phyloP scores from a whole-genome alignment of 2,888 invertebrate species.

The Trypoxylon attenuatum region DNA sequence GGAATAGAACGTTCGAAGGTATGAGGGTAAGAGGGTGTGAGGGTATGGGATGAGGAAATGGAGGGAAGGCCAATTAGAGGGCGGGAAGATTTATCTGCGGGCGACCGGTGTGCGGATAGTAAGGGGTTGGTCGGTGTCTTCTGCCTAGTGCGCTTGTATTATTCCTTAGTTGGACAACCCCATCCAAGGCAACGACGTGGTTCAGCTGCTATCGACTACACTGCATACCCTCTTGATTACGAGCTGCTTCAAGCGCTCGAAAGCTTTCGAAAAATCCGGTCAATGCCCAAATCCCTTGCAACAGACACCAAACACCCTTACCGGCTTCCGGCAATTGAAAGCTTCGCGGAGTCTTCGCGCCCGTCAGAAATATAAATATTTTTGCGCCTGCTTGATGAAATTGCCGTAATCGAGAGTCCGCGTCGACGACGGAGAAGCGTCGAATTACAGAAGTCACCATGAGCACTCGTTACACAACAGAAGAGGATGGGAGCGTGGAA shows the following conservation, averaged over 20 bases:
- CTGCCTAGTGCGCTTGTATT: slow-evolving; percentile 67
- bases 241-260: slow-evolving; percentile 26
- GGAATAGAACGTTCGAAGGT: slow-evolving; percentile 63
- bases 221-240: slow-evolving; percentile 43
- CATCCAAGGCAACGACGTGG: slow-evolving; percentile 62
- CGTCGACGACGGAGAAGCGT: too few relatives aligned
- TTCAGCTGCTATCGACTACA: slow-evolving; percentile 68
- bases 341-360: too few relatives aligned
- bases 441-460: not conserved
- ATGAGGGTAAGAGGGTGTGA: slow-evolving; percentile 53
- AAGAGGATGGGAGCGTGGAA: not conserved
- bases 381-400: not conserved
- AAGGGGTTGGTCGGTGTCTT: slow-evolving; percentile 64
- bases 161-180: slow-evolving; percentile 69
- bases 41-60: slow-evolving; percentile 68
- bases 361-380: not conserved
- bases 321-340: too few relatives aligned
- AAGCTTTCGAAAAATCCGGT: too few relatives aligned
- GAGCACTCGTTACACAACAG: not conserved
- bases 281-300: too few relatives aligned
- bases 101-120: slow-evolving; percentile 73
- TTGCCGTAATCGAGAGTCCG: too few relatives aligned
- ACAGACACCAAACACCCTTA: too few relatives aligned
- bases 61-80: slow-evolving; percentile 75
- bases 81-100: slow-evolving; percentile 74